Evolutionary conservation across 2,888 invertebrate species (phyloP), one percentile per base, ranked within the genome.

Genomic region (Timema cristinae): DNA sequence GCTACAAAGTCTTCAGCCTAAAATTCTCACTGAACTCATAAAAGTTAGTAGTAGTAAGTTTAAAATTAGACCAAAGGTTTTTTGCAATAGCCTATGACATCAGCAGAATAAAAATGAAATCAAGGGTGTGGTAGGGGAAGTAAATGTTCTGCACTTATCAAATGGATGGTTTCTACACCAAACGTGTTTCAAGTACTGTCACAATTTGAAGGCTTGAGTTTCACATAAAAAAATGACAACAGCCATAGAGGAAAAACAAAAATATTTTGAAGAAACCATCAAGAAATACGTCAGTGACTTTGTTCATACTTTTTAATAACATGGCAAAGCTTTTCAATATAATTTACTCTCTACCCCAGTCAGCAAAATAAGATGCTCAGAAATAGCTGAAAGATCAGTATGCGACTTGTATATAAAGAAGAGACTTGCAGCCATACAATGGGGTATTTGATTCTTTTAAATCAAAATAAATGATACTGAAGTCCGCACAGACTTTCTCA

Each of bases 361-460:
- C 47, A 63, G 47, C 48, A 63, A 63, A 32, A 32, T 63, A 13
- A 47, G 63, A 48, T 63, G 1, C 63, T 63, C 63, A 63, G 48
- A 63, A 63, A 13, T 48, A 47, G 32, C 63, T 63, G 63, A 63
- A 63, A 63, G 48, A 11, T 63, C 63, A 63, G 63, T 63, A 7
- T 48, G 63, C 15, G 63, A 63, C 8, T 32, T 9, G 47, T 47
- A 63, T 32, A 63, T 47, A 10, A 16, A 63, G 61, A 47, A 48
- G 48, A 48, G 32, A 6, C 32, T 47, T 63, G 63, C 32, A 32
- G 63, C 10, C 16, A 63, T 63, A 63, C 32, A 63, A 63, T 47
- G 63, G 32, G 7, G 47, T 7, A 63, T 9, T 63, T 63, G 32
- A 48, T 11, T 63, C 48, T 8, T 63, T 32, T 63, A 47, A 47